phyloP scores from a whole-genome alignment of 2,113 vertebrate species.

The Tapirus terrestris region DNA sequence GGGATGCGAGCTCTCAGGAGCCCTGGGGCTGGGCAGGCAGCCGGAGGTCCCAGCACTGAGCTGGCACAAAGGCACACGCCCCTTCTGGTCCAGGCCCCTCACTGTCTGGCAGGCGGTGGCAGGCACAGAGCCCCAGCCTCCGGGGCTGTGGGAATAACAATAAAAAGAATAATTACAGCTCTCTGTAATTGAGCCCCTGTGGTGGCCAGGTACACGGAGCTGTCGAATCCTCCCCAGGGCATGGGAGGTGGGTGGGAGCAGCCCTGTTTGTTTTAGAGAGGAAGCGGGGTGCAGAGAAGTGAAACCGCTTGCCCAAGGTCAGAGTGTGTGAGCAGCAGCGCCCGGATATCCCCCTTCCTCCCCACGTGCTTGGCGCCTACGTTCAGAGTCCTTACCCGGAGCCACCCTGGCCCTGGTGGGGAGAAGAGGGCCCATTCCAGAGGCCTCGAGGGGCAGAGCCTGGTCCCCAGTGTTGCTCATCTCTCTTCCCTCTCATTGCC shows the following conservation, averaged over 20 bases:
- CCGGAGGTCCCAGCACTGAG: neutral
- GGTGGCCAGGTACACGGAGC: conserved; percentile 11
- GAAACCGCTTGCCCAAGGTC: conserved; percentile 68
- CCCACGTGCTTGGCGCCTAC: neutral
- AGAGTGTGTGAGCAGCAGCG: neutral
- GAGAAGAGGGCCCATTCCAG: neutral
- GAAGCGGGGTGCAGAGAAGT: conserved; percentile 62
- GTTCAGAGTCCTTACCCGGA: neutral
- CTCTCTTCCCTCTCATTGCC: neutral
- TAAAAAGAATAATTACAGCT: conserved; percentile 71
- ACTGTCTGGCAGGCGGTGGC: conserved; percentile 16
- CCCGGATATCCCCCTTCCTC: conserved; percentile 74
- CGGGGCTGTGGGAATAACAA: conserved; percentile 20
- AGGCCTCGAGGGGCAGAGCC: neutral
- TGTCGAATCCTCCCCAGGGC: neutral
- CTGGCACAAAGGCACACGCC: neutral
- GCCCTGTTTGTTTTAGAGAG: conserved; percentile 64
- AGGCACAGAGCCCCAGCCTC: conserved; percentile 48
- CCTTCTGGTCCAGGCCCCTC: neutral
- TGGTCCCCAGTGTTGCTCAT: accelerated
- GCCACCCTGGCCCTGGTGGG: neutral
- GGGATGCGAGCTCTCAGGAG: neutral
- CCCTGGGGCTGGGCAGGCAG: neutral
- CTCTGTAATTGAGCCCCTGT: neutral
- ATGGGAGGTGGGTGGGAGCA: neutral